phyloP scores from a whole-genome alignment of 2,113 vertebrate genomes.

The Bolborhynchus lineola region DNA sequence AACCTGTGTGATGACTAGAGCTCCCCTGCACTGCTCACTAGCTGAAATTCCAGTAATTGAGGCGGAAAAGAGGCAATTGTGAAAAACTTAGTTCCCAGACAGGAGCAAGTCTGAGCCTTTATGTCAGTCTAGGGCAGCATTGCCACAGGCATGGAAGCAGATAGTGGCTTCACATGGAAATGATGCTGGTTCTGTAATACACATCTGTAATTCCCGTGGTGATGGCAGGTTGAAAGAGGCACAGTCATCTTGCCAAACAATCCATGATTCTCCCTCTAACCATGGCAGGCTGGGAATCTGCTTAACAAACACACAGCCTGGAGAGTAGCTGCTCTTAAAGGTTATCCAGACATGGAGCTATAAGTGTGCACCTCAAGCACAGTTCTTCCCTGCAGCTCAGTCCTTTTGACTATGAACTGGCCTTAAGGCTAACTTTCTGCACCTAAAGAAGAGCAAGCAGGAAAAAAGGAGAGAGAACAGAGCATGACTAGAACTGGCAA shows the following conservation, averaged over 20 bases:
- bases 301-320: not conserved
- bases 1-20: not conserved
- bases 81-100: not conserved
- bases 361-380: not conserved
- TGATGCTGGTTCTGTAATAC: not conserved
- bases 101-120: not conserved
- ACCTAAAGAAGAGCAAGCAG: not conserved
- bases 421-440: not conserved
- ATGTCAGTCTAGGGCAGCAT: not conserved
- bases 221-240: not conserved
- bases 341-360: not conserved
- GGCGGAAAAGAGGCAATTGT: not conserved
- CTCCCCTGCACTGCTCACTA: not conserved
- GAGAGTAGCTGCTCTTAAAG: not conserved
- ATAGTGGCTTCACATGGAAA: not conserved
- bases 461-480: not conserved
- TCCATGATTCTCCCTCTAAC: not conserved
- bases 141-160: not conserved
- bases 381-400: not conserved
- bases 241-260: not conserved
- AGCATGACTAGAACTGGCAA: not conserved
- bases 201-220: not conserved
- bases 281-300: not conserved
- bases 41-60: not conserved
- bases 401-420: not conserved